Evolutionary conservation across 2,797 vertebrate genomes (phyloP), one percentile per base, ranked within the genome.

Genomic region (Morelia viridis): DNA sequence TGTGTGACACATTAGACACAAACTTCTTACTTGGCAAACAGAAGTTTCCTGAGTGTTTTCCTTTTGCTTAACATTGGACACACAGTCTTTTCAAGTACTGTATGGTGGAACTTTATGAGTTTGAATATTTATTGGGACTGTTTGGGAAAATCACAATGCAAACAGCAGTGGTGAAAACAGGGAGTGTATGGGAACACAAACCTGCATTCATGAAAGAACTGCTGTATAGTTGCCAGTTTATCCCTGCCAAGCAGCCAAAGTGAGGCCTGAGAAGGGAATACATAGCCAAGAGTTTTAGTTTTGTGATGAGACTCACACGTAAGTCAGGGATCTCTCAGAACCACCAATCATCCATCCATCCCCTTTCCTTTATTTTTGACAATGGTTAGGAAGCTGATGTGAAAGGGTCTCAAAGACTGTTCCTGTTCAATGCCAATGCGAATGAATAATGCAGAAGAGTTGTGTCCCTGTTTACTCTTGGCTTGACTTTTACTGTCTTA

Each of bases 261-360:
- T 53, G 87, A 95, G 24, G 58, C 94, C 91, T 92, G 93, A 92
- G 88, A 94, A 94, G 56, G 89, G 76, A 92, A 65, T 93, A 93
- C 85, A 89, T 89, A 53, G 93, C 93, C 56, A 93, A 93, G 86
- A 92, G 95, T 50, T 87, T 94, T 94, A 91, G 57, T 88, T 92
- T 90, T 94, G 92, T 95, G 96, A 95, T 92, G 94, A 95, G 94
- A 92, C 92, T 95, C 93, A 94, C 93, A 95, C 96, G 94, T 93
- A 95, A 95, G 90, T 87, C 91, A 85, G 17, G 90, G 64, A 92
- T 68, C 86, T n/a, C 80, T 91, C 84, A 91, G 92, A 93, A 61
- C 83, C 50, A 94, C 86, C 68, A 93, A 89, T 89, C 57, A 89
- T 86, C 64, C 13, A 24, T 76, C 62, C 26, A 61, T 56, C 60